These are phyloP conservation scores for Cylloceria caligata DNA, from an alignment of 2,888 invertebrate genomes.

Conservation along the genomic window DNA sequence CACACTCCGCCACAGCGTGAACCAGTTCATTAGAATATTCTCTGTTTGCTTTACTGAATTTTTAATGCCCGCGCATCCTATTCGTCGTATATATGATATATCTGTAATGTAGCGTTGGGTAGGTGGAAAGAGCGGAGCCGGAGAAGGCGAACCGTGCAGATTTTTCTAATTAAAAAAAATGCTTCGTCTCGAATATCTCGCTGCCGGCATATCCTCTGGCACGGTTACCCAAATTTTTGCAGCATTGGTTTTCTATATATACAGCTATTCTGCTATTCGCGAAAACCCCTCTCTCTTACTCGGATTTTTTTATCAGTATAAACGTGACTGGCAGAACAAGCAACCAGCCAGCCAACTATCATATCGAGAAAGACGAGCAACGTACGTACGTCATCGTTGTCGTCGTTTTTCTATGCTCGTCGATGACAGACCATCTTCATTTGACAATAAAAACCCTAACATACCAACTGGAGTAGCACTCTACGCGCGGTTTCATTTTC, in stretches of 20 bases:
- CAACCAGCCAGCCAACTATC: slow-evolving; percentile 47
- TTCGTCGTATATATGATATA: slow-evolving; percentile 12
- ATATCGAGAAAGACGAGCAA: slow-evolving; percentile 46
- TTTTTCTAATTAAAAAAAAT: slow-evolving; percentile 66
- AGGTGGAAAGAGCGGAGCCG: not conserved
- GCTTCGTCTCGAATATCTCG: slow-evolving; percentile 56
- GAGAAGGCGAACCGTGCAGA: slow-evolving; percentile 35
- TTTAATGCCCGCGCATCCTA: not conserved
- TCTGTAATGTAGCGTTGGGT: not conserved
- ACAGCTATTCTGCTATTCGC: slow-evolving; percentile 13
- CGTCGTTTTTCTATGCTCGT: slow-evolving; percentile 44
- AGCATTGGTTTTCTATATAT: slow-evolving; percentile 31
- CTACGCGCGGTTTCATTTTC: slow-evolving; percentile 53
- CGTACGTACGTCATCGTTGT: slow-evolving; percentile 63
- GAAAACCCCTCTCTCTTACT: not conserved
- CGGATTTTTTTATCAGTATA: slow-evolving; percentile 53
- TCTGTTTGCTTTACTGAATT: slow-evolving; percentile 5
- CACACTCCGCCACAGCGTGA: slow-evolving; percentile 12
- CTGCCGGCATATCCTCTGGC: slow-evolving; percentile 56
- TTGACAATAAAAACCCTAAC: slow-evolving; percentile 52
- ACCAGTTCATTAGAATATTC: slow-evolving; percentile 46
- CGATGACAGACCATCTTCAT: slow-evolving; percentile 26
- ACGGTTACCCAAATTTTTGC: slow-evolving; percentile 64
- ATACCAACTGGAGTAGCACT: slow-evolving; percentile 39
- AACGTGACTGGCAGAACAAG: slow-evolving; percentile 49